Percentiles rank a stretch among this genome's conserved stretches.
These are phyloP conservation scores for Mantis religiosa DNA, from an alignment of 2,888 invertebrate genomes.

Conservation along the genomic window DNA sequence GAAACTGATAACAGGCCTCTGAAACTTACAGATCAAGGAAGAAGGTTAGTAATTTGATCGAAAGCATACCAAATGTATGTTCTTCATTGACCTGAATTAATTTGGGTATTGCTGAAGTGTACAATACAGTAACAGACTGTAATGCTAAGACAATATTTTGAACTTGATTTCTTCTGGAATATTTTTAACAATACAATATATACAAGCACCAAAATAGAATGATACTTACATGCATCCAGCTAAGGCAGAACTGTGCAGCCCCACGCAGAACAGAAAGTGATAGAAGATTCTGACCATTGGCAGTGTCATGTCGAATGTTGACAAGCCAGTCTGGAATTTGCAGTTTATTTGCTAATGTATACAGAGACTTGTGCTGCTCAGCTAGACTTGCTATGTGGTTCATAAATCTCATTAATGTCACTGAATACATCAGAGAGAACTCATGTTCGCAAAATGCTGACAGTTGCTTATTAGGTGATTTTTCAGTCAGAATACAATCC, in stretches of 20 bases:
- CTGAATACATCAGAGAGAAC: slow-evolving; percentile 21
- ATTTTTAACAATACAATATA: no score
- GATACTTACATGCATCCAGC: slow-evolving; percentile 59
- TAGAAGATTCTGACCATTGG: slow-evolving; percentile 67
- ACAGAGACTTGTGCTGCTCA: slow-evolving; percentile 47
- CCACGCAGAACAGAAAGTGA: slow-evolving; percentile 58
- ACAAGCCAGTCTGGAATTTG: slow-evolving; percentile 78
- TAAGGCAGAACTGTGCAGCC: slow-evolving; percentile 58
- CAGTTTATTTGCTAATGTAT: slow-evolving; percentile 58
- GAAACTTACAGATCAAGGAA: no score
- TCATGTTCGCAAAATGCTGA: slow-evolving; percentile 19
- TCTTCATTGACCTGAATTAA: no score
- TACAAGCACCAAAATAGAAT: no score
- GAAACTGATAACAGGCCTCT: no score
- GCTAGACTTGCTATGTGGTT: slow-evolving; percentile 59
- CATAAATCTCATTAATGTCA: slow-evolving; percentile 50
- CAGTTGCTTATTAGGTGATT: background rate
- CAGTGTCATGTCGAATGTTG: slow-evolving; percentile 70
- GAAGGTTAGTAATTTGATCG: no score
- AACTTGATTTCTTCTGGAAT: no score
- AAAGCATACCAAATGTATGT: no score
- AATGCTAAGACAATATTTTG: no score
- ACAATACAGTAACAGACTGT: no score
- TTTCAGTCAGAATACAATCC: slow-evolving; percentile 18
- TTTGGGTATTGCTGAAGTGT: no score